Conservation (phyloP, 2,113 vertebrate genomes). For the Ageneiosus marmoratus region DNA sequence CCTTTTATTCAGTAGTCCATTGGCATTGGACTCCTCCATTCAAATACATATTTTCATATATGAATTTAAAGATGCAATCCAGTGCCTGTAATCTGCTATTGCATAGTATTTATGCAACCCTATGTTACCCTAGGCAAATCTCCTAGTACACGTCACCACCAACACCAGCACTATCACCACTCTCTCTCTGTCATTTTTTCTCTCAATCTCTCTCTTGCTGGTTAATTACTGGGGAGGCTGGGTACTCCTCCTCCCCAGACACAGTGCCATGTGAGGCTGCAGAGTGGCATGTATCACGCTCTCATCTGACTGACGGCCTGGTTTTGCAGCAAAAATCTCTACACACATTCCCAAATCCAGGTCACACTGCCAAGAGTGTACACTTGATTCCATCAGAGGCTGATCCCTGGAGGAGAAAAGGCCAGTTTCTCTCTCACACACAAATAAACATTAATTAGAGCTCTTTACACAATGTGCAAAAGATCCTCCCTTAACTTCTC, state of each 20-base stretch:
- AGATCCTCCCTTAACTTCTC: slow-evolving; percentile 18
- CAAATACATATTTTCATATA: background rate
- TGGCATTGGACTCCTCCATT: no score
- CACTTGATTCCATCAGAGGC: slow-evolving; percentile 19
- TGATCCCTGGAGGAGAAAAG: slow-evolving; percentile 30
- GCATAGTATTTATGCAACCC: background rate
- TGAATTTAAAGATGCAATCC: background rate
- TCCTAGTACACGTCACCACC: slow-evolving; percentile 7
- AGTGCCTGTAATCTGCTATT: background rate
- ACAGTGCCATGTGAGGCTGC: slow-evolving; percentile 53
- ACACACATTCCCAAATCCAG: slow-evolving; percentile 47
- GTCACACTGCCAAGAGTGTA: slow-evolving; percentile 44
- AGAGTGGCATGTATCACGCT: slow-evolving; percentile 17
- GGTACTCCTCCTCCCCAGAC: slow-evolving; percentile 61
- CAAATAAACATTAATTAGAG: slow-evolving; percentile 46
- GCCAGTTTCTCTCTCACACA: slow-evolving; percentile 22
- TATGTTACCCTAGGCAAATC: background rate
- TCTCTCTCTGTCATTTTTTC: slow-evolving; percentile 15
- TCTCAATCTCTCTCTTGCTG: slow-evolving; percentile 50
- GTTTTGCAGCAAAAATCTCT: slow-evolving; percentile 30
- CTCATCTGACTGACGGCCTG: slow-evolving; percentile 38
- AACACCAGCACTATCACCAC: background rate
- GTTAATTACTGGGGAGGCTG: slow-evolving; percentile 75
- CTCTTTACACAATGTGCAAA: slow-evolving; percentile 48
- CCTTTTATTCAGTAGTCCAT: no score